Conservation (phyloP, 2,797 vertebrate species). For the Coluber constrictor region DNA sequence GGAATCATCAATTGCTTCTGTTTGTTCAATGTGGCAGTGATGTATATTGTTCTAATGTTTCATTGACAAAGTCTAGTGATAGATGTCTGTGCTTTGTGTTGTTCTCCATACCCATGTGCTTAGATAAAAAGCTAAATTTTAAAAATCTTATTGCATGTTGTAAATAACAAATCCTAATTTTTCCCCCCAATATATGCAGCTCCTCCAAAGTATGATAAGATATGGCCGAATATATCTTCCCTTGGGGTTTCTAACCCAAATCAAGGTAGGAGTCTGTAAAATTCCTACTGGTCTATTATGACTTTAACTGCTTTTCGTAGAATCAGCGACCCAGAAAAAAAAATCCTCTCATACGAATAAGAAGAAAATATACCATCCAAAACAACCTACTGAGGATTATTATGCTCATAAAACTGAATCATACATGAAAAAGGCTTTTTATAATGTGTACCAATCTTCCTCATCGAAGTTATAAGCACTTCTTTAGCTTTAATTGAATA, state of each 20-base stretch:
- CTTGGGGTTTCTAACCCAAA: conserved; percentile 99
- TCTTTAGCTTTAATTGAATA: conserved; percentile 4
- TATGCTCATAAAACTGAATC: conserved; percentile 39
- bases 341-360: conserved; percentile 27
- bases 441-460: background rate
- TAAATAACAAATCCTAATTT: conserved; percentile 93
- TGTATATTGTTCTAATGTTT: conserved; percentile 78
- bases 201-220: conserved; percentile 81
- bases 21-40: conserved; percentile 76
- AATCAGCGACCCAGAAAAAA: conserved; percentile 23
- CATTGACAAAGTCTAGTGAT: conserved; percentile 73
- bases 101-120: conserved; percentile 80
- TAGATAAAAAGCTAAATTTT: conserved; percentile 33
- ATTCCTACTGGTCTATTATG: conserved; percentile 72
- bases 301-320: conserved; percentile 50
- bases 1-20: conserved; percentile 85
- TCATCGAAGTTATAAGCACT: conserved; percentile 16
- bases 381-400: conserved; percentile 36
- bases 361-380: conserved; percentile 29
- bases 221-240: conserved; percentile 97
- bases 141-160: conserved; percentile 67
- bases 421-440: conserved; percentile 38
- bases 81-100: conserved; percentile 82
- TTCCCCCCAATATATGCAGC: conserved; percentile 89
- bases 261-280: conserved; percentile 92